phyloP scores from a whole-genome alignment of 2,888 invertebrate genomes.

The Gastracanthus pulcherrimus region DNA sequence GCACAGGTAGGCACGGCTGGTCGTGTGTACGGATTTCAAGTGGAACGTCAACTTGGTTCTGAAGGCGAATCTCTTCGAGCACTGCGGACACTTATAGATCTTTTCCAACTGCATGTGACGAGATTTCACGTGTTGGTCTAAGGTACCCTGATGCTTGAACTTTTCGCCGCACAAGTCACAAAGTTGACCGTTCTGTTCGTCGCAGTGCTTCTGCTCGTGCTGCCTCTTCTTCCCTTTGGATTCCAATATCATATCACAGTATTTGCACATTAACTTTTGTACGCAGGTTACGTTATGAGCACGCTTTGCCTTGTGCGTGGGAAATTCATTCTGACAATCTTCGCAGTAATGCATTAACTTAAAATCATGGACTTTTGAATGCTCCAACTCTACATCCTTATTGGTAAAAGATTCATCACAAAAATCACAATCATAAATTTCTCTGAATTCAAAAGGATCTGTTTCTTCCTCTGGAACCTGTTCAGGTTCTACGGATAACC shows the following conservation, averaged over 20 bases:
- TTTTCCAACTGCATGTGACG: constrained; percentile 75
- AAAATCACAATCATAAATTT: constrained; percentile 73
- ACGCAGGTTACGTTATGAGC: constrained; percentile 70
- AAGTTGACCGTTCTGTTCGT: constrained; percentile 71
- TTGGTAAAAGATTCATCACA: constrained; percentile 69
- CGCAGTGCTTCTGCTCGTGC: constrained; percentile 75
- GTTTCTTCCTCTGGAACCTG: constrained; percentile 40
- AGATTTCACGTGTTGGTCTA: constrained; percentile 75
- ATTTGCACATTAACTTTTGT: constrained; percentile 72
- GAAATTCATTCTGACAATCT: constrained; percentile 73
- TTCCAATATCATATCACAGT: constrained; percentile 70
- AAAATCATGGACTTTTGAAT: constrained; percentile 72
- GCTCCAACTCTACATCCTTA: constrained; percentile 70
- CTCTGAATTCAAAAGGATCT: constrained; percentile 62
- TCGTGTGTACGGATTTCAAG: constrained; percentile 74
- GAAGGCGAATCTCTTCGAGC: constrained; percentile 75
- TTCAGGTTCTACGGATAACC: neutral
- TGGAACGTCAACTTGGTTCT: constrained; percentile 75
- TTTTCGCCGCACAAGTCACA: constrained; percentile 75
- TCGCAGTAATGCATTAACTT: constrained; percentile 73
- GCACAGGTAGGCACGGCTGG: constrained; percentile 72
- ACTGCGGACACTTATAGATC: constrained; percentile 74
- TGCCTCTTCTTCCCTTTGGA: constrained; percentile 75
- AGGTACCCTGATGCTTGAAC: constrained; percentile 74
- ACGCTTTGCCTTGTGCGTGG: constrained; percentile 71